Base-by-base conservation (phyloP, 2,888 invertebrate genomes). In the Epirrita christyi region DNA sequence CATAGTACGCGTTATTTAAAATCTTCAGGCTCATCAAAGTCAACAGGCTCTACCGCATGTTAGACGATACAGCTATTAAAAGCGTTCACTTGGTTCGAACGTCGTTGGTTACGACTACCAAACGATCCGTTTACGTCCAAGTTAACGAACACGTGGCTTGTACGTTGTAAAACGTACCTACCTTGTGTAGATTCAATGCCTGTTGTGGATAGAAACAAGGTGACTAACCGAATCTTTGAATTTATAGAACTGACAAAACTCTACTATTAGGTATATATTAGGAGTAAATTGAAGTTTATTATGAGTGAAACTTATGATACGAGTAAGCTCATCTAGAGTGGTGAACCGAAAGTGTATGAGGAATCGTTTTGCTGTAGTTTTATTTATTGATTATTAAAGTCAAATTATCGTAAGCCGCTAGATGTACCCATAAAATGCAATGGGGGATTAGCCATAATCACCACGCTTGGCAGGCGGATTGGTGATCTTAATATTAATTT, bases 71-170 rank as follows among this genome's bases (percentile, higher is more conserved):
- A 46, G 47, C 50, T 51, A 51, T 51, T 28, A 43, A 50, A 13
- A 43, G 11, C 50, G 28, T 38, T 43, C 43, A 52, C 58, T 50
- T 43, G 36, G 50, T 42, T 43, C 43, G 41, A 43, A 51, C 36
- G 43, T 37, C 50, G 37, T 27, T 27, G 68, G 72, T 70, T 68
- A 78, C 74, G 70, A 64, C 66, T 40, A 14, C 68, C 62, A 57
- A 71, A 75, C 74, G 76, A 77, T 71, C 75, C 72, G 76, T 78
- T 46, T 75, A 76, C 73, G 70, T 72, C 46, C 72, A 60, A 65
- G 72, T 77, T 76, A 77, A 78, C 74, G 72, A 76, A 76, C 73
- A 73, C 74, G 72, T 72, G 72, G 73, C 70, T 65, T 67, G 64
- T 63, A 51, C 56, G 50, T 70, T 74, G 73, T 80, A 76, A 80